These are phyloP conservation scores for Cyanocitta stelleri DNA, from an alignment of 2,113 vertebrate species.

Conservation along the genomic window DNA sequence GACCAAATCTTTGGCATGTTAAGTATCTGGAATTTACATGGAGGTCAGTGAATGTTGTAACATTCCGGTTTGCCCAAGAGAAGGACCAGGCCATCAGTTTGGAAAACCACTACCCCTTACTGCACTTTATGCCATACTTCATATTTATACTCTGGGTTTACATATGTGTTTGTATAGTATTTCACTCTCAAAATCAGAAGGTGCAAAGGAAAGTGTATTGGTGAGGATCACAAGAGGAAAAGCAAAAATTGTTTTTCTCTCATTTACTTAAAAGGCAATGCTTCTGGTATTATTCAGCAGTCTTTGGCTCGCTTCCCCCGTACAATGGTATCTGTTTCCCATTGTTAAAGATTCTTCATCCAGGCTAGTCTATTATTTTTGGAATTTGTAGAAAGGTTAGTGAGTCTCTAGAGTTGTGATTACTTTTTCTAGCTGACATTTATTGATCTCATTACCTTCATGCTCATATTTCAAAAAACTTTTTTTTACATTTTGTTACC, in stretches of 20 bases:
- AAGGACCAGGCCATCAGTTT: background rate
- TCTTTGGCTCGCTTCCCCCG: constrained; percentile 42
- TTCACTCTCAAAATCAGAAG: background rate
- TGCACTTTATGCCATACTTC: background rate
- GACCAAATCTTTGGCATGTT: background rate
- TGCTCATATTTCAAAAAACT: constrained; percentile 79
- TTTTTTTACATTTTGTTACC: constrained; percentile 72
- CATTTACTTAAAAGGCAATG: constrained; percentile 44
- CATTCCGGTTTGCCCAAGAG: background rate
- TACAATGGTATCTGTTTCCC: constrained; percentile 68
- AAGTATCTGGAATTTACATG: background rate
- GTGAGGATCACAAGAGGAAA: constrained; percentile 27
- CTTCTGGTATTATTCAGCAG: constrained; percentile 50
- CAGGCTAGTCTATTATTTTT: constrained; percentile 77
- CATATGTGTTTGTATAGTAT: background rate
- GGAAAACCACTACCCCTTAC: background rate
- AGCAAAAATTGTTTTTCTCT: constrained; percentile 58
- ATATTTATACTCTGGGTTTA: background rate
- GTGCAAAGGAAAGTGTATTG: background rate
- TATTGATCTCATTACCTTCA: constrained; percentile 85
- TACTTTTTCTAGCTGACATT: constrained; percentile 86
- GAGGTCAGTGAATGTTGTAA: background rate
- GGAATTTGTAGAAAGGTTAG: constrained; percentile 83
- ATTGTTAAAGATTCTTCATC: constrained; percentile 72
- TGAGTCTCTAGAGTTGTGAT: constrained; percentile 82